Percentiles rank a stretch among this genome's conserved stretches.
Evolutionary conservation across 2,113 vertebrate species (phyloP).

Genomic region (Mastomys coucha): DNA sequence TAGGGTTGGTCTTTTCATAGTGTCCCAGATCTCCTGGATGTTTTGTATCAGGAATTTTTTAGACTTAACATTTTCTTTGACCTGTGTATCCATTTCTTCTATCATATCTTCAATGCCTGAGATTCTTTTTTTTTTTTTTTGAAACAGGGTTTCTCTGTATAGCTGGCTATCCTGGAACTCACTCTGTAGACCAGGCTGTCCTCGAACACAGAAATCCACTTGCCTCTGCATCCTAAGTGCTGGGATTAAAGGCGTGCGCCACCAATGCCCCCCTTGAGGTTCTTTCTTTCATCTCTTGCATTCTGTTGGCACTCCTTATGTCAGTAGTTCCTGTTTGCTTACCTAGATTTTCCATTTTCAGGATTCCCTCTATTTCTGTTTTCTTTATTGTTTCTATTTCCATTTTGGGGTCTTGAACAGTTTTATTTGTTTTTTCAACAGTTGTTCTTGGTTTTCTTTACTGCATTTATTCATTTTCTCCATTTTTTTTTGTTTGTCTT

Average conservation of each 20-base stretch:
- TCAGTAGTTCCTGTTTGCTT: not conserved
- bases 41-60: too few relatives aligned
- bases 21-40: too few relatives aligned
- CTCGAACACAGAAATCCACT: too few relatives aligned
- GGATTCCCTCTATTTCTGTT: not conserved
- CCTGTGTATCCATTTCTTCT: not conserved
- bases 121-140: not conserved
- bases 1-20: too few relatives aligned
- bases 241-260: too few relatives aligned
- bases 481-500: not conserved
- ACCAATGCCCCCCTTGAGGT: not conserved
- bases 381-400: not conserved
- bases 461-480: not conserved
- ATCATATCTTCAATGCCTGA: not conserved
- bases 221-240: too few relatives aligned
- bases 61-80: too few relatives aligned
- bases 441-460: not conserved
- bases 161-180: too few relatives aligned
- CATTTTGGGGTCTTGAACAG: not conserved
- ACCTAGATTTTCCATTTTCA: not conserved
- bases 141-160: too few relatives aligned
- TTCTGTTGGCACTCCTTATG: not conserved
- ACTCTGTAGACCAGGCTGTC: too few relatives aligned
- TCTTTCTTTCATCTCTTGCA: not conserved
- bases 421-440: not conserved